These are phyloP conservation scores for Rutpela maculata DNA, from an alignment of 2,888 invertebrate species.

Conservation along the genomic window DNA sequence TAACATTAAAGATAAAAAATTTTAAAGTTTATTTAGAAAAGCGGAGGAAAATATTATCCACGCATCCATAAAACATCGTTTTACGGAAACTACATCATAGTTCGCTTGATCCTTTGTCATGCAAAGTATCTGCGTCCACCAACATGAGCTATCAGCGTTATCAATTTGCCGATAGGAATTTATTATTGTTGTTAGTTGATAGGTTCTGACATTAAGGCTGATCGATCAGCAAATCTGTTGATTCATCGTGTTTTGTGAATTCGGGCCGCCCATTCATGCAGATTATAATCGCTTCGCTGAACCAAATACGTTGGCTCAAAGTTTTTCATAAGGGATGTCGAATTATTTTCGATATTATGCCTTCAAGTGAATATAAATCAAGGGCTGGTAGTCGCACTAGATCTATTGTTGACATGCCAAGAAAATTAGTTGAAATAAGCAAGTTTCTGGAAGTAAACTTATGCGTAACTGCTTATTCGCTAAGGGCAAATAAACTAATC, in stretches of 20 bases:
- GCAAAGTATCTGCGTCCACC: conserved; percentile 20
- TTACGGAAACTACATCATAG: conserved; percentile 10
- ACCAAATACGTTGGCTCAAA: neutral
- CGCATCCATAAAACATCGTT: neutral
- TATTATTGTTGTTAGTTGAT: conserved; percentile 35
- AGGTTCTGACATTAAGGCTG: conserved; percentile 12
- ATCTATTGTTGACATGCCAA: neutral
- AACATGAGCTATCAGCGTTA: conserved; percentile 26
- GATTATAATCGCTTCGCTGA: conserved; percentile 8
- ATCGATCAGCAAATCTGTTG: conserved; percentile 33
- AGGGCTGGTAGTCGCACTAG: neutral
- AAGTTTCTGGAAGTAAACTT: conserved; percentile 6
- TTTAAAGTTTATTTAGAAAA: neutral
- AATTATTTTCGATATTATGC: conserved; percentile 2
- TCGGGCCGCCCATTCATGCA: conserved; percentile 14
- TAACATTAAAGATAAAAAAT: no score
- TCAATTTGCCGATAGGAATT: conserved; percentile 36
- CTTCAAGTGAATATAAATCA: neutral
- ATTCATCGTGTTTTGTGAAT: conserved; percentile 34
- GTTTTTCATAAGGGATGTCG: neutral
- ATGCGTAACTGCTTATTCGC: neutral
- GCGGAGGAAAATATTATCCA: neutral
- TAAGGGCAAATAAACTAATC: neutral
- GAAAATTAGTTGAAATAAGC: neutral
- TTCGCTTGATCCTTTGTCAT: conserved; percentile 22